Conservation (phyloP, 2,113 vertebrate species). For the Murina feae region DNA sequence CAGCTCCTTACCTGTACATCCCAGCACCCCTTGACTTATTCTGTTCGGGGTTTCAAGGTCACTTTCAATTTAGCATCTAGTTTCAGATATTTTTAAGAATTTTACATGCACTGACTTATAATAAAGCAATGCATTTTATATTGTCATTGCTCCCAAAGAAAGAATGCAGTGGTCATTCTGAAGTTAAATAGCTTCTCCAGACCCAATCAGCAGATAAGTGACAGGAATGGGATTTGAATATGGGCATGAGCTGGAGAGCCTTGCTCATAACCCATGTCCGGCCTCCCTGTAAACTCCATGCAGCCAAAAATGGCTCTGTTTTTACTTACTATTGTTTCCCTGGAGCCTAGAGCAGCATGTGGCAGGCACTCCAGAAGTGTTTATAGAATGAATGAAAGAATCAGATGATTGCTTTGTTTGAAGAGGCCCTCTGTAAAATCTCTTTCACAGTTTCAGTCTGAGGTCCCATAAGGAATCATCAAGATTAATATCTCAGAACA, state of each 20-base stretch:
- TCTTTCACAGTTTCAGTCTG: background rate
- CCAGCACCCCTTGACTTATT: background rate
- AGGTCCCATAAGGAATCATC: background rate
- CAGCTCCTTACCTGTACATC: background rate
- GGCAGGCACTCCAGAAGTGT: background rate
- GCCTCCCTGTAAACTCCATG: background rate
- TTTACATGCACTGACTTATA: background rate
- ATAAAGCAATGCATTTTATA: background rate
- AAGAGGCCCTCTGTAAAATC: constrained; percentile 30
- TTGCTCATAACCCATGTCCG: background rate
- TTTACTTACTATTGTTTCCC: background rate
- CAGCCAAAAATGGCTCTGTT: background rate
- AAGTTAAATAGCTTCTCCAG: background rate
- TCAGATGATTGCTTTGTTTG: constrained; percentile 25
- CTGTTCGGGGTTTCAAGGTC: background rate
- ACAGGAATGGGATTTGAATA: background rate
- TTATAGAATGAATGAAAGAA: constrained; percentile 6
- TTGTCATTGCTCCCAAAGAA: background rate
- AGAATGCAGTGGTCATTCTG: background rate
- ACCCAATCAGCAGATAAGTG: background rate
- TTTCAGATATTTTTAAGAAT: background rate
- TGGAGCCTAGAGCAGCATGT: background rate
- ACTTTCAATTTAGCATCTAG: background rate
- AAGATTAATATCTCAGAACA: background rate
- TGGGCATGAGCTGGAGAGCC: background rate